Evolutionary conservation across 2,113 vertebrate species (phyloP).

Genomic region (Andinoacara biseriatus): DNA sequence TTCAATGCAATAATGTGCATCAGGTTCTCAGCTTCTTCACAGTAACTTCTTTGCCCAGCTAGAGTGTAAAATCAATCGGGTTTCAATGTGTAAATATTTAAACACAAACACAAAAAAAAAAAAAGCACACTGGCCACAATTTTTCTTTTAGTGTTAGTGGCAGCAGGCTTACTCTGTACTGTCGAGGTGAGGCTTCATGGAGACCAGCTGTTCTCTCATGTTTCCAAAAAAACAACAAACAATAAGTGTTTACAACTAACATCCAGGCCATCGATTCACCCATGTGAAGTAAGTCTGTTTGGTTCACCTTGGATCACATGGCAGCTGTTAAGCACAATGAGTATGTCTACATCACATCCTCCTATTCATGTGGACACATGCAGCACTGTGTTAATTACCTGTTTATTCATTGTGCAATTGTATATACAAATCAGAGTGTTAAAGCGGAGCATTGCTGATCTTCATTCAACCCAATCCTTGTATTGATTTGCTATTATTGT

Average conservation of each 20-base stretch:
- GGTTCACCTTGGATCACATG: slow-evolving; percentile 20
- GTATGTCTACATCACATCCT: not conserved
- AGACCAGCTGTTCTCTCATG: slow-evolving; percentile 60
- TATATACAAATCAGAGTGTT: not conserved
- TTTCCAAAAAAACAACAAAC: slow-evolving; percentile 61
- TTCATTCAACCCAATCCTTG: not conserved
- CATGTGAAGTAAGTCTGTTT: slow-evolving; percentile 24
- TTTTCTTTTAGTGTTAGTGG: slow-evolving; percentile 33
- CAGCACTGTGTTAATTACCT: not conserved
- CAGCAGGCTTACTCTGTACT: slow-evolving; percentile 35
- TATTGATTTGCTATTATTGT: not conserved
- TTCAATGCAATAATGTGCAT: slow-evolving; percentile 17
- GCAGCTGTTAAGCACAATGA: not conserved
- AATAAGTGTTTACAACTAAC: slow-evolving; percentile 66
- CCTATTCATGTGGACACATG: not conserved
- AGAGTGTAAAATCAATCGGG: slow-evolving; percentile 18
- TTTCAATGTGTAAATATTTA: slow-evolving; percentile 32
- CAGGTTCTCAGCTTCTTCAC: slow-evolving; percentile 11
- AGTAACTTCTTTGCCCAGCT: not conserved
- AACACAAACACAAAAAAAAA: slow-evolving; percentile 32
- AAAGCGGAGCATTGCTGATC: not conserved
- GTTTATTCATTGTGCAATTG: not conserved
- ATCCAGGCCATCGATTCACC: slow-evolving; percentile 30
- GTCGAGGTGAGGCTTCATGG: slow-evolving; percentile 60
- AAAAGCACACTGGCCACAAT: slow-evolving; percentile 9